Base-by-base conservation (phyloP, 2,888 invertebrate species). In the Machimus rusticus region DNA sequence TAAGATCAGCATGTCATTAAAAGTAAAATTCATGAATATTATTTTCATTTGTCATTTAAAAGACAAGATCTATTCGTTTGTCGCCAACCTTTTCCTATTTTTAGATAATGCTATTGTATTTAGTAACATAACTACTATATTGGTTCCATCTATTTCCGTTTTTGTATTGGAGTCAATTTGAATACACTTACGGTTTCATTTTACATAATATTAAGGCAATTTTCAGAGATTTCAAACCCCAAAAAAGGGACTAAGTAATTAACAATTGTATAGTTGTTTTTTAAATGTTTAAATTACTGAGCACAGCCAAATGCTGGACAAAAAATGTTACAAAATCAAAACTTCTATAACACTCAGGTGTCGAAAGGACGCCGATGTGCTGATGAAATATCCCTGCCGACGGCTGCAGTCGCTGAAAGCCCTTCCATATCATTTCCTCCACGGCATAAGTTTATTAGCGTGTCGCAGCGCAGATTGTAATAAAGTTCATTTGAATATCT, bases 401-500 rank as follows among this genome's bases (percentile, higher is more conserved):
- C 76, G 39, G 76, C 34, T 76, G 34, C 34, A 76, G 6, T 9
- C 34, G n/a, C 19, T n/a, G 6, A 39, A 37, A 76, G 19, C 76
- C 78, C 78, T 88, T 88, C 88, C 57, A 46, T 86, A 81, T 43
- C 39, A 81, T 79, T 86, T 82, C 87, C 76, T 86, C 51, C 34
- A 74, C 66, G 31, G 74, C 51, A 77, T 86, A 88, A 88, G 82
- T 88, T 88, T 88, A 88, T 88, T 88, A 87, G 87, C 87, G 86
- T 87, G 55, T 87, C 79, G 43, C 66, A 88, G 84, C 85, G 84
- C 88, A 88, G 87, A 88, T 88, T 88, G 88, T 87, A 87, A 87
- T 88, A 87, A 88, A 88, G 88, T 87, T 88, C 86, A 88, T 88
- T 88, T 88, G 86, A 88, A 88, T 88, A 88, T 87, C 78, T 76